These are phyloP conservation scores for Paraplagusia blochii DNA, from an alignment of 2,113 vertebrate genomes.

Conservation along the genomic window DNA sequence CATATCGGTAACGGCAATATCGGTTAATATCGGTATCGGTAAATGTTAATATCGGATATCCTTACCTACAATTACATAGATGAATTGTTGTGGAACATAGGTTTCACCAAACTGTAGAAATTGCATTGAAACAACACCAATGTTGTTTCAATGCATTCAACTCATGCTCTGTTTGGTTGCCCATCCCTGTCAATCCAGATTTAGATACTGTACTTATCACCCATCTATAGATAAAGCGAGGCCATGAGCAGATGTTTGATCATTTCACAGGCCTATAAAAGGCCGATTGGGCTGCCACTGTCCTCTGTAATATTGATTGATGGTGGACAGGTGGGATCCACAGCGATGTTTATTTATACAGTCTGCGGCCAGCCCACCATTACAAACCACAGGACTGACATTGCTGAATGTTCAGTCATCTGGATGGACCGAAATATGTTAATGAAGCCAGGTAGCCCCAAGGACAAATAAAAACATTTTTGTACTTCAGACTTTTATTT, in stretches of 20 bases:
- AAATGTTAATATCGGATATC: too few relatives aligned
- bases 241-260: constrained; percentile 77
- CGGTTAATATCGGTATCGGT: too few relatives aligned
- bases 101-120: too few relatives aligned
- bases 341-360: constrained; percentile 71
- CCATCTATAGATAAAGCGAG: constrained; percentile 61
- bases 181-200: constrained; percentile 7
- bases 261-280: constrained; percentile 74
- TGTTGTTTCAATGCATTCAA: too few relatives aligned
- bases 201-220: constrained; percentile 58
- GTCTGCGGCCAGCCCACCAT: constrained; percentile 67
- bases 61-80: too few relatives aligned
- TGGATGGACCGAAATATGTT: constrained; percentile 55
- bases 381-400: constrained; percentile 57
- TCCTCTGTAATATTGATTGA: constrained; percentile 76
- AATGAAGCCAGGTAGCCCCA: constrained; percentile 52
- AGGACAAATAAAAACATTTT: constrained; percentile 62
- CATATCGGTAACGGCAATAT: too few relatives aligned
- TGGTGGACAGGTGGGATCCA: constrained; percentile 72
- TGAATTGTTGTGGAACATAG: too few relatives aligned
- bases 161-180: background rate
- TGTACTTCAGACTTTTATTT: constrained; percentile 31
- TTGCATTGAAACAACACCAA: too few relatives aligned
- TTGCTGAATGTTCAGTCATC: constrained; percentile 69
- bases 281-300: constrained; percentile 70